phyloP scores from a whole-genome alignment of 2,888 invertebrate species.

The Unio pictorum region DNA sequence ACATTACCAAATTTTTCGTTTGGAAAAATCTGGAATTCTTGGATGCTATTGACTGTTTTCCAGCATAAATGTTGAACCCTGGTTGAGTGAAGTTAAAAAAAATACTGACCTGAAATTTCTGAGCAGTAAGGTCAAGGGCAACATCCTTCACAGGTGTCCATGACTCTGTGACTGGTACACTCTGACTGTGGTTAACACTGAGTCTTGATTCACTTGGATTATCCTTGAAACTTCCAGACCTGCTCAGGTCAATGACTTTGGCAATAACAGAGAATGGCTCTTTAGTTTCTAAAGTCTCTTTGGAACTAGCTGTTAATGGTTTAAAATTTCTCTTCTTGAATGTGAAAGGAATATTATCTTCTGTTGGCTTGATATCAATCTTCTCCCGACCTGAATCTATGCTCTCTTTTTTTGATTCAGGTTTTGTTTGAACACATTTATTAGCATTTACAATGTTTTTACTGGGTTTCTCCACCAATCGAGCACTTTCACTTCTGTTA shows the following conservation, averaged over 20 bases:
- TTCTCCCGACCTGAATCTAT: no score
- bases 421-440: no score
- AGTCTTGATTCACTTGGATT: slow-evolving; percentile 19
- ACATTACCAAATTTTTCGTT: no score
- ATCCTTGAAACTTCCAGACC: slow-evolving; percentile 22
- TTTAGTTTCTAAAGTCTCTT: slow-evolving; percentile 17
- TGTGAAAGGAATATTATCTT: no score
- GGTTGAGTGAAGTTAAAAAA: not conserved
- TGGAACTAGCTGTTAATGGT: slow-evolving; percentile 4
- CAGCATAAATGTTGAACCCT: no score
- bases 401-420: no score
- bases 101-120: slow-evolving; percentile 26
- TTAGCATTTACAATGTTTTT: not conserved
- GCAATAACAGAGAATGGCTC: slow-evolving; percentile 26
- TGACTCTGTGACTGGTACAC: slow-evolving; percentile 26
- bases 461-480: slow-evolving; percentile 19
- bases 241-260: slow-evolving; percentile 27
- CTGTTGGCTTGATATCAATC: no score
- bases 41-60: no score
- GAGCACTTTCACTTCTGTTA: slow-evolving; percentile 38
- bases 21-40: no score
- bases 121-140: slow-evolving; percentile 29
- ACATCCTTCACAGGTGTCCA: slow-evolving; percentile 16
- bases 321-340: no score
- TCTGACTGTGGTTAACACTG: slow-evolving; percentile 13